Evolutionary conservation across 2,888 invertebrate species (phyloP).

Genomic region (Zygaena filipendulae): DNA sequence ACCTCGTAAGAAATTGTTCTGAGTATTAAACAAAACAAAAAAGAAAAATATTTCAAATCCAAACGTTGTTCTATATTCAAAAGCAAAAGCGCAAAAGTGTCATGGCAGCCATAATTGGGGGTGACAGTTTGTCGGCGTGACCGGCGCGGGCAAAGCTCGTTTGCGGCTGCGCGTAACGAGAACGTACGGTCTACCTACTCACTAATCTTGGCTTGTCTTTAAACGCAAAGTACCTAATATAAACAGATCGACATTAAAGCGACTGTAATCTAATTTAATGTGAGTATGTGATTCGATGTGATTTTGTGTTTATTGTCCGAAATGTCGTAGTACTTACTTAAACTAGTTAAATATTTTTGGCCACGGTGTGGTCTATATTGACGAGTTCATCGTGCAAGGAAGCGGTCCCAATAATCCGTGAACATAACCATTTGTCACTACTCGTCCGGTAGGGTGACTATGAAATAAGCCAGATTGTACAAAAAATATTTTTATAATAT

Average conservation of each 20-base stretch:
- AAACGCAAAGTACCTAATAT: too few relatives aligned
- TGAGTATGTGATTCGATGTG: not conserved
- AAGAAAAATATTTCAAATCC: conserved; percentile 26
- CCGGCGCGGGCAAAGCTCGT: conserved; percentile 36
- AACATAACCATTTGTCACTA: conserved; percentile 55
- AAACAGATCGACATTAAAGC: conserved; percentile 36
- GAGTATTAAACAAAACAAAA: conserved; percentile 20
- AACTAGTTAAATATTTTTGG: too few relatives aligned
- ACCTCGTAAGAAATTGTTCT: too few relatives aligned
- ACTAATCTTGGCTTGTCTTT: conserved; percentile 40
- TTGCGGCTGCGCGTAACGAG: conserved; percentile 51
- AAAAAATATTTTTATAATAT: too few relatives aligned
- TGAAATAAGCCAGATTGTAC: too few relatives aligned
- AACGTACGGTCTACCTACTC: conserved; percentile 22
- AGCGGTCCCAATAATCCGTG: conserved; percentile 53
- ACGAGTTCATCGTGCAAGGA: conserved; percentile 40
- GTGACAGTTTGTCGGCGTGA: conserved; percentile 49
- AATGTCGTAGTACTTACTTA: too few relatives aligned
- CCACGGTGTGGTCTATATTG: conserved; percentile 45
- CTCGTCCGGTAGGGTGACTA: conserved; percentile 49
- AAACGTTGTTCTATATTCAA: conserved; percentile 57
- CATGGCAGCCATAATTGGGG: conserved; percentile 58
- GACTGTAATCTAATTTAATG: conserved; percentile 37
- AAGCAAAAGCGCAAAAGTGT: conserved; percentile 55
- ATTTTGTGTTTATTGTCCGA: too few relatives aligned